Evolutionary conservation across 2,797 vertebrate species (phyloP).

Genomic region (Gymnodraco acuticeps): DNA sequence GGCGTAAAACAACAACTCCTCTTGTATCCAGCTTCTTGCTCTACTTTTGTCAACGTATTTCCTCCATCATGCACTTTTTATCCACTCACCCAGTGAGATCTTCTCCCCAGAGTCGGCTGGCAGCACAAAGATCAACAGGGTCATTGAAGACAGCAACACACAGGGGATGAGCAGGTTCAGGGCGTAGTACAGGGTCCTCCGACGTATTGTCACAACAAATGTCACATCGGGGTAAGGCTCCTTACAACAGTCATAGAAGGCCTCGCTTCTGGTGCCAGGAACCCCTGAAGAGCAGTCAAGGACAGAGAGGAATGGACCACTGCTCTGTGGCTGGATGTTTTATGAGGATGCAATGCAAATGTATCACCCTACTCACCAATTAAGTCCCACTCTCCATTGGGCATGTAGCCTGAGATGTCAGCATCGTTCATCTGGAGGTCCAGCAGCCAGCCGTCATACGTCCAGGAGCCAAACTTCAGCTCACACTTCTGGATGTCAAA

Average conservation of each 20-base stretch:
- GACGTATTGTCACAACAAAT: conserved; percentile 85
- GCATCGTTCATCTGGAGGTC: conserved; percentile 87
- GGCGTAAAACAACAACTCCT: neutral
- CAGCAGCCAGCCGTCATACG: conserved; percentile 87
- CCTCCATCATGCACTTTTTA: neutral
- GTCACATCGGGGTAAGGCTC: conserved; percentile 88
- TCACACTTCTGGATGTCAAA: conserved; percentile 88
- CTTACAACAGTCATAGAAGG: conserved; percentile 87
- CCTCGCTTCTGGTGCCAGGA: conserved; percentile 80
- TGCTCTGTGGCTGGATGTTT: neutral
- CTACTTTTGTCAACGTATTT: neutral
- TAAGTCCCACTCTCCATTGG: conserved; percentile 88
- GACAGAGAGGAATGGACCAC: neutral
- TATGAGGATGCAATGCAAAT: neutral
- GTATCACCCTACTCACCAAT: conserved; percentile 74
- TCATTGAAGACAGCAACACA: conserved; percentile 88
- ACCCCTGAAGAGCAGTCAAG: conserved; percentile 71
- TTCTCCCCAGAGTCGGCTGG: conserved; percentile 88
- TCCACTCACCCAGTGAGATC: conserved; percentile 86
- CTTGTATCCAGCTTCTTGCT: neutral
- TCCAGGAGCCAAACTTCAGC: conserved; percentile 89
- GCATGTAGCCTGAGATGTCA: conserved; percentile 85
- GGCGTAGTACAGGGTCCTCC: conserved; percentile 87
- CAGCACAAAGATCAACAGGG: conserved; percentile 86
- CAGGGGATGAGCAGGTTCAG: conserved; percentile 88